Percentiles rank a stretch among this genome's conserved stretches.
phyloP scores from a whole-genome alignment of 2,113 vertebrate species.

The Vireo altiloquus region DNA sequence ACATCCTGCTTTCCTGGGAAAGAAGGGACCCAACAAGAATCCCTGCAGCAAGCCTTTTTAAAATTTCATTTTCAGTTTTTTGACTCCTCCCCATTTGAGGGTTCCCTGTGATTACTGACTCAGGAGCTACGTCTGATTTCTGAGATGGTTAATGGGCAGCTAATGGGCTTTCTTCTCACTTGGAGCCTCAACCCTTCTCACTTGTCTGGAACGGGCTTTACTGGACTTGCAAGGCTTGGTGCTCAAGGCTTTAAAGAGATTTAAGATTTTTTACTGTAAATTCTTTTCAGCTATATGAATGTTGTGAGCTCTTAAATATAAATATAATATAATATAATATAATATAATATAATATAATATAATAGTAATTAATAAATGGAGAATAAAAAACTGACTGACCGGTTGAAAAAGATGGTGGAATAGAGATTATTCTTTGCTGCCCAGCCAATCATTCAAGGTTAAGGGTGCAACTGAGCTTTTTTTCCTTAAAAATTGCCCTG shows the following conservation, averaged over 20 bases:
- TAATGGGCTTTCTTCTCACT: background rate
- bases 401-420: background rate
- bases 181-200: background rate
- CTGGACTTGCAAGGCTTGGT: background rate
- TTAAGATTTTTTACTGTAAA: background rate
- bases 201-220: background rate
- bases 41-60: background rate
- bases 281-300: background rate
- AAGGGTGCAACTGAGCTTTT: background rate
- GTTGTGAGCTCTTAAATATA: background rate
- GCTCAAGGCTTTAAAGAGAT: background rate
- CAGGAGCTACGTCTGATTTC: background rate
- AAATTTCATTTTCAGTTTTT: slow-evolving; percentile 1
- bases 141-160: background rate
- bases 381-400: background rate
- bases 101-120: slow-evolving; percentile 34
- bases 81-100: slow-evolving; percentile 33
- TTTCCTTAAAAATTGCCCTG: background rate
- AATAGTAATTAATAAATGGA: background rate
- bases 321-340: background rate
- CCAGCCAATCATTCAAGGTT: background rate
- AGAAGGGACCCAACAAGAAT: background rate
- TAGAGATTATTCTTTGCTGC: background rate
- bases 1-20: background rate
- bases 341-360: background rate